Conservation (phyloP, 2,888 invertebrate genomes). For the Germaria angustata region DNA sequence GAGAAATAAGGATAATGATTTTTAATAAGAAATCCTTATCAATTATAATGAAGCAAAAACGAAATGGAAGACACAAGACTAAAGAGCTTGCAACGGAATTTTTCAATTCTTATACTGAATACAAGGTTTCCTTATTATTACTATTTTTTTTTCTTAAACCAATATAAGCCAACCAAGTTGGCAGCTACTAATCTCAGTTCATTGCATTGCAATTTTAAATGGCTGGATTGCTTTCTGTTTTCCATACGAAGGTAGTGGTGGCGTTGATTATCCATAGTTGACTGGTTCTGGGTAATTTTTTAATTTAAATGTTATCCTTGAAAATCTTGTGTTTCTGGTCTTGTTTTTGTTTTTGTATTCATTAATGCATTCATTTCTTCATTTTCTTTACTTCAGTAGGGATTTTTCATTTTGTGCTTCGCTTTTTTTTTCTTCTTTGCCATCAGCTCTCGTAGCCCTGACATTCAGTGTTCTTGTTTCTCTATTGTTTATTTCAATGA, state of each 20-base stretch:
- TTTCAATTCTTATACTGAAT: constrained; percentile 20
- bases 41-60: constrained; percentile 29
- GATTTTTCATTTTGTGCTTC: constrained; percentile 29
- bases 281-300: constrained; percentile 51
- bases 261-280: constrained; percentile 27
- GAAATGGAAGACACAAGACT: neutral
- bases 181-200: neutral
- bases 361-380: constrained; percentile 36
- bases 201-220: constrained; percentile 16
- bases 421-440: constrained; percentile 5
- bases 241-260: neutral
- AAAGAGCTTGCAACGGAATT: neutral
- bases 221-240: neutral
- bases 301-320: constrained; percentile 62
- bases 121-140: neutral
- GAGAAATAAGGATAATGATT: constrained; percentile 46
- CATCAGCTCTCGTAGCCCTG: constrained; percentile 27
- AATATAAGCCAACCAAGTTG: neutral
- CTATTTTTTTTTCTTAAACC: neutral
- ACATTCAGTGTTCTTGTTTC: constrained; percentile 33
- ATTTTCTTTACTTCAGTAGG: constrained; percentile 6
- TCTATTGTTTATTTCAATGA: neutral
- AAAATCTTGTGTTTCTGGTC: constrained; percentile 38
- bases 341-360: neutral
- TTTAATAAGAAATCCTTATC: constrained; percentile 56